Evolutionary conservation across 1,140 invertebrate species (phyloP), one percentile per base, ranked within the genome.

Genomic region (Onthophagus taurus): DNA sequence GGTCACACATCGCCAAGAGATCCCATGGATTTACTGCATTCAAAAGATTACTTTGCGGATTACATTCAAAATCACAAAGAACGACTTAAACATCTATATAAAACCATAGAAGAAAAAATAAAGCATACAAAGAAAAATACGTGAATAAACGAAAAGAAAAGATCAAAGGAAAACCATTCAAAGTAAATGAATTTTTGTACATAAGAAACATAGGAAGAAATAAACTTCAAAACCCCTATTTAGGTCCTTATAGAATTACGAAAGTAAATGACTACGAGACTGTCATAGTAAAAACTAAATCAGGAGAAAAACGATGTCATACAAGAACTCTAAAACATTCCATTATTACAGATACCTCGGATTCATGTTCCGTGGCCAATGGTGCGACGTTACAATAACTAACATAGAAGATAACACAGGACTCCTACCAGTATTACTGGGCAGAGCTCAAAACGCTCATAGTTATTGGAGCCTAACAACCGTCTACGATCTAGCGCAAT

Each of bases 121-220:
- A 39, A 29, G 12, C 4, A 14, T 2, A 39, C 2, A 39, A 4
- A 16, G 17, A 16, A 11, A 24, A 39, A 5, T 1, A 6, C 7
- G 29, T 39, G 13, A 3, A 39, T 11, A 39, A 39, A 29, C 37
- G 37, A 9, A 39, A 39, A 14, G 24, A 8, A 12, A 39, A 29
- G 9, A 12, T 39, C 24, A 29, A 17, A 2, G 29, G 21, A 5
- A 0, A n/a, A 29, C 37, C 21, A 9, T 17, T 39, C 12, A 3
- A 29, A 29, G 37, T 8, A 29, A 24, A 24, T 9, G 21, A 39
- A 16, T 2, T 7, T 8, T 7, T 39, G 11, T 39, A 39, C 14
- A n/a, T n/a, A n/a, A n/a, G n/a, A n/a, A n/a, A n/a, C n/a, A n/a
- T n/a, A n/a, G n/a, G n/a, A n/a, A n/a, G n/a, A n/a, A n/a, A n/a